Conservation (phyloP, 2,113 vertebrate species). For the Diadophis punctatus region DNA sequence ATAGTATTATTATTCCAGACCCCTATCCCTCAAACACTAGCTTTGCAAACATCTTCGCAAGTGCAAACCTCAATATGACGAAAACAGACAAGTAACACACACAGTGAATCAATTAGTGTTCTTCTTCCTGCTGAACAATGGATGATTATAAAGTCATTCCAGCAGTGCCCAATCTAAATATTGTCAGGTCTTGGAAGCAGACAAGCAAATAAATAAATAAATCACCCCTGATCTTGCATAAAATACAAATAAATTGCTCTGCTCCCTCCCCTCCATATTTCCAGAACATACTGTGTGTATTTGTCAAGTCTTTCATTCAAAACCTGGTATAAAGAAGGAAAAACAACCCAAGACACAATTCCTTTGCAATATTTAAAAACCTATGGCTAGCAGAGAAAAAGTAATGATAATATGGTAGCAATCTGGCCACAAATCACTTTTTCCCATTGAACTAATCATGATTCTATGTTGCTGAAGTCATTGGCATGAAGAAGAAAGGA, state of each 20-base stretch:
- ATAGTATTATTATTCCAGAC: background rate
- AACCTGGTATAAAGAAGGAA: background rate
- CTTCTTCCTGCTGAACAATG: background rate
- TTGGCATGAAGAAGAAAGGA: background rate
- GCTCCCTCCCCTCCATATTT: background rate
- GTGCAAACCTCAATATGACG: background rate
- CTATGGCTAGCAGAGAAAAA: background rate
- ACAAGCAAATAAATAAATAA: background rate
- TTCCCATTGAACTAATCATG: background rate
- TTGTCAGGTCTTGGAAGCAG: background rate
- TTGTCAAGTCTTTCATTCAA: background rate
- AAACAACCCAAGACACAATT: background rate
- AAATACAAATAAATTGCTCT: background rate
- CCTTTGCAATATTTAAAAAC: background rate
- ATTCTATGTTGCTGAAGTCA: background rate
- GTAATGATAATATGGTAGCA: background rate
- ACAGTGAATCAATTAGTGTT: background rate
- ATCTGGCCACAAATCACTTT: background rate
- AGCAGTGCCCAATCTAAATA: background rate
- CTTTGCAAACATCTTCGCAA: background rate
- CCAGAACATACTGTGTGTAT: background rate
- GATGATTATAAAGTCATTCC: background rate
- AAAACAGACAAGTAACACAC: background rate
- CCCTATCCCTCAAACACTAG: background rate
- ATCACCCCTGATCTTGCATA: background rate